Conservation (phyloP, 2,113 vertebrate species). For the Elachura formosa region DNA sequence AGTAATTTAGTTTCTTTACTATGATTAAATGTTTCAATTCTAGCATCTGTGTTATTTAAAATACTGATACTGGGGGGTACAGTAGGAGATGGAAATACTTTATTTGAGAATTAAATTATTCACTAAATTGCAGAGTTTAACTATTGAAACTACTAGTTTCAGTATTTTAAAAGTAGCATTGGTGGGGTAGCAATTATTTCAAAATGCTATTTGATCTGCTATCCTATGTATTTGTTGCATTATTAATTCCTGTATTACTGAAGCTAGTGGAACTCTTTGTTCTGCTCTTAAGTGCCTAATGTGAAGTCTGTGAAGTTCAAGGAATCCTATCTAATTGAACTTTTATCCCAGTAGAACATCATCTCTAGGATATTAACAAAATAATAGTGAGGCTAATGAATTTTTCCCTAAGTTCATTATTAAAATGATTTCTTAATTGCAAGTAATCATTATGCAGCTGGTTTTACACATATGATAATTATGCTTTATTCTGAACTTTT, state of each 20-base stretch:
- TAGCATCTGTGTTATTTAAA: background rate
- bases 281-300: background rate
- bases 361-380: constrained; percentile 2
- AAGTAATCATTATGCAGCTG: background rate
- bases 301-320: background rate
- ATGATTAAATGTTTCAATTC: background rate
- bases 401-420: constrained; percentile 16
- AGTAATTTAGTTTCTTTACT: background rate
- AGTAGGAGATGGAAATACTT: background rate
- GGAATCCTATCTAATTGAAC: background rate
- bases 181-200: background rate
- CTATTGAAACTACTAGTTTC: background rate
- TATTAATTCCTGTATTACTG: background rate
- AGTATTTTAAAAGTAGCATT: background rate
- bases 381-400: constrained; percentile 13
- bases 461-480: background rate
- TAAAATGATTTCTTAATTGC: constrained; percentile 33
- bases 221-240: background rate
- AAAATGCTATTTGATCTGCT: background rate
- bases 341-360: background rate
- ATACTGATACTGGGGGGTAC: background rate
- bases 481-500: background rate
- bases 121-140: background rate
- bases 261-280: background rate
- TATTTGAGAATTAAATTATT: background rate